Evolutionary conservation across 1,140 invertebrate species (phyloP).

Genomic region (Aphelenchoides besseyi): DNA sequence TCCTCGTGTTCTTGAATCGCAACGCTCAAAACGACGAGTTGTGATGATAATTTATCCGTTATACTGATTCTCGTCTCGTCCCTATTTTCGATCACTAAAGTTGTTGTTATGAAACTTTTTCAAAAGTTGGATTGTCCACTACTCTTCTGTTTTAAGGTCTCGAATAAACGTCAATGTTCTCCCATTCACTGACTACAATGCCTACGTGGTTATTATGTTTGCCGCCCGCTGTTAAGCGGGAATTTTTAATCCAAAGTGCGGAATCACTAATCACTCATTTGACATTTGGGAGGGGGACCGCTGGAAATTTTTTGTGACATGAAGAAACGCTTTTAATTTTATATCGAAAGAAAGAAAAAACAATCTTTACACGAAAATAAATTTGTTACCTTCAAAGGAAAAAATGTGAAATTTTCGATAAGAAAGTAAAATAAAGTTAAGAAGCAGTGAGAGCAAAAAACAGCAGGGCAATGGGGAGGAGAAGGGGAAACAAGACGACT

Average conservation of each 20-base stretch:
- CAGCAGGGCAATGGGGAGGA: background rate
- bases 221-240: background rate
- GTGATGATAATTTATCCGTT: background rate
- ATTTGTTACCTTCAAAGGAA: background rate
- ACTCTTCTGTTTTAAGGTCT: background rate
- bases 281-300: too few species aligned
- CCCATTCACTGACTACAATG: too few species aligned
- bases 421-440: background rate
- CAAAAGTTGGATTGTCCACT: too few species aligned
- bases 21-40: slow-evolving; percentile 7
- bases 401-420: background rate
- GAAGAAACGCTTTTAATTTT: background rate
- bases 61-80: too few species aligned
- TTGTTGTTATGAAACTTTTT: too few species aligned
- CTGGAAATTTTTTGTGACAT: too few species aligned
- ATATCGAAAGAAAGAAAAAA: background rate
- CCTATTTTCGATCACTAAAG: too few species aligned
- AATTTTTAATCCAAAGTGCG: background rate
- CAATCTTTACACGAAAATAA: background rate
- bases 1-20: slow-evolving; percentile 10
- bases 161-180: too few species aligned
- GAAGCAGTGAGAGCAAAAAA: slow-evolving; percentile 5
- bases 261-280: too few species aligned
- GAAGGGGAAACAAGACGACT: background rate
- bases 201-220: background rate